Base-by-base conservation (phyloP, 2,797 vertebrate genomes). In the Sebastes variabilis region DNA sequence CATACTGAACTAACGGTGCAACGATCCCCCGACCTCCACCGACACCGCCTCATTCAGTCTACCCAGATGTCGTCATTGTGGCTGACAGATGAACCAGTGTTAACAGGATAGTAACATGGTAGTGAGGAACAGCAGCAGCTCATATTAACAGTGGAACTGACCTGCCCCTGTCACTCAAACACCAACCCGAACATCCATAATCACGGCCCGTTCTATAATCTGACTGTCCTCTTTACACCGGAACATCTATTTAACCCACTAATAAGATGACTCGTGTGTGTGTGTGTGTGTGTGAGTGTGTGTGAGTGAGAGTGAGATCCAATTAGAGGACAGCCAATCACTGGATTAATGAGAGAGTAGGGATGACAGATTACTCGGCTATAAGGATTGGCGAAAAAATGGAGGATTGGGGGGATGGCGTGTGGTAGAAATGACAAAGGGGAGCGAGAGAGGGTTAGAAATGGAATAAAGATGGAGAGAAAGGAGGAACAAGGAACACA, bases 271-370 rank as follows among this genome's bases (percentile, higher is more conserved):
- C 94, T 92, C 92, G 72, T 75, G 69, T 2, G n/a, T 61, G 60
- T 12, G 59, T 34, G 60, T 34, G 60, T 11, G 59, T 0, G 27
- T 12, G 34, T 36, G 22, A 13, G 22, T 56, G 54, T 13, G 22
- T 7, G 55, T 7, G 55, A 64, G 38, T 52, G 62, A 92, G 86
- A 95, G 82, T 81, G 77, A 90, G 89, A 96, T 95, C 96, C 94
- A 83, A 95, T 97, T 96, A 96, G 89, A 94, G 49, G 89, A 94
- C 71, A 85, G 66, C 79, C 96, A 96, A 96, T 97, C 94, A 95
- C 95, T 72, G 82, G 87, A 84, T 90, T 93, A 94, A 96, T 96
- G 95, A 92, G 96, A 94, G 93, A 11, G 13, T 81, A 83, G 79
- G 77, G 69, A 72, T 93, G 94, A 94, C 90, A 94, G 85, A 86